Conservation (phyloP, 2,797 vertebrate species). For the Eurystomus glaucurus region DNA sequence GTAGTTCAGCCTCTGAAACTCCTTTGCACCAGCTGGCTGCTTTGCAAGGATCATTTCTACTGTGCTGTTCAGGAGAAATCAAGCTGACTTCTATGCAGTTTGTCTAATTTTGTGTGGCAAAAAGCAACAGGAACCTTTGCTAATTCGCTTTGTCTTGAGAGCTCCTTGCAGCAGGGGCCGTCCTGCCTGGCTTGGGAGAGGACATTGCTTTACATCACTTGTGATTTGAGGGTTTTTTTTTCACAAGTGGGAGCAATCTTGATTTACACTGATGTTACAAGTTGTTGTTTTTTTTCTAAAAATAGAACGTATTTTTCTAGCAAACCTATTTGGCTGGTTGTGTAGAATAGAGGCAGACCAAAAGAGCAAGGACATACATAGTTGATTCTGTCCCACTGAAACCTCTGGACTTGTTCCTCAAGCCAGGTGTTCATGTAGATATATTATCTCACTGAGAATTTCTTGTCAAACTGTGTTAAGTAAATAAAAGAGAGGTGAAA, state of each 20-base stretch:
- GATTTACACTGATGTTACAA: not conserved
- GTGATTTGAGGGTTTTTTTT: not conserved
- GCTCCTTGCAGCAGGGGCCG: not conserved
- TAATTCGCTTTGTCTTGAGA: not conserved
- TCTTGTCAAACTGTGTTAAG: conserved; percentile 84
- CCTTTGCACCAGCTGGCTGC: not conserved
- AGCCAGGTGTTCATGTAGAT: conserved; percentile 79
- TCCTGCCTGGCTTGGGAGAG: not conserved
- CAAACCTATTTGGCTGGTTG: conserved; percentile 25
- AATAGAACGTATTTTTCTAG: conserved; percentile 17
- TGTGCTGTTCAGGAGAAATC: not conserved
- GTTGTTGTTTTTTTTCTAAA: not conserved
- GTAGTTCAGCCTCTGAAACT: not conserved
- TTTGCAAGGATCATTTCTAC: not conserved
- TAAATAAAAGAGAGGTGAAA: conserved; percentile 85
- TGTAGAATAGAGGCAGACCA: conserved; percentile 59
- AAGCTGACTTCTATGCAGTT: not conserved
- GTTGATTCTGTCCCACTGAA: conserved; percentile 76
- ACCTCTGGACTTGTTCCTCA: conserved; percentile 74
- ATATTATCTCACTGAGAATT: conserved; percentile 83
- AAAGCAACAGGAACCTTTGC: not conserved
- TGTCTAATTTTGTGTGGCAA: not conserved
- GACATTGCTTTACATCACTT: not conserved
- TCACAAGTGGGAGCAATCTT: not conserved
- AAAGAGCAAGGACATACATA: conserved; percentile 71